Evolutionary conservation across 1,140 invertebrate genomes (phyloP).

Genomic region (Lucilia cuprina): DNA sequence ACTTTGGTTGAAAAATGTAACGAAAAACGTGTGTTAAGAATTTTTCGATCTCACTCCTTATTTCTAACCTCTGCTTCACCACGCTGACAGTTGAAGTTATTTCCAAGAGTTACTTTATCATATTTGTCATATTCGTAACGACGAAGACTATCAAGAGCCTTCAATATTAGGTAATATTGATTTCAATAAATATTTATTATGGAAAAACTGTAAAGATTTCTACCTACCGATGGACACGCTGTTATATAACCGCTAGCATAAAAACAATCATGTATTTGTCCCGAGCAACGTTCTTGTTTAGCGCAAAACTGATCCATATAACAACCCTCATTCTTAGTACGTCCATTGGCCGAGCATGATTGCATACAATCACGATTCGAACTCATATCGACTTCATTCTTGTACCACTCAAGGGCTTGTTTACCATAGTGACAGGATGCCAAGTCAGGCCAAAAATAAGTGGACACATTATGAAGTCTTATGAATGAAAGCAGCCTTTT

Average conservation of each 20-base stretch:
- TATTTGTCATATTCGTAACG: slow-evolving; percentile 74
- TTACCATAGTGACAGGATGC: too few relatives aligned
- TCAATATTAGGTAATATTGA: slow-evolving; percentile 48
- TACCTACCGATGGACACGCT: slow-evolving; percentile 77
- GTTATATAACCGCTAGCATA: slow-evolving; percentile 86
- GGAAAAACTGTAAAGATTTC: not conserved
- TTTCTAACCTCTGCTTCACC: too few relatives aligned
- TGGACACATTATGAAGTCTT: too few relatives aligned
- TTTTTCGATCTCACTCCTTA: too few relatives aligned
- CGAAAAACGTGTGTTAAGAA: too few relatives aligned
- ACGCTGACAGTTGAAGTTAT: too few relatives aligned
- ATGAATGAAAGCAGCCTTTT: too few relatives aligned
- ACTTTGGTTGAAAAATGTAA: too few relatives aligned
- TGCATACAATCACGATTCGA: slow-evolving; percentile 75
- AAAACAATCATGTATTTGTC: slow-evolving; percentile 78
- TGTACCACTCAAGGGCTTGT: too few relatives aligned
- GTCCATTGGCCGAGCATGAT: slow-evolving; percentile 78
- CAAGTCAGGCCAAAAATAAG: too few relatives aligned
- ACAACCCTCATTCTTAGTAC: slow-evolving; percentile 74
- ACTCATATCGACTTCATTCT: slow-evolving; percentile 89
- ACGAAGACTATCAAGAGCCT: slow-evolving; percentile 64
- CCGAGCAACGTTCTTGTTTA: slow-evolving; percentile 72
- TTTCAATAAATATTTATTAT: not conserved
- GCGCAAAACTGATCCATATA: slow-evolving; percentile 75
- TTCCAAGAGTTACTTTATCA: too few relatives aligned